A percentile compares a stretch with the other conserved stretches of the same genome.
phyloP scores from a whole-genome alignment of 2,888 invertebrate genomes.

The Drepana falcataria region DNA sequence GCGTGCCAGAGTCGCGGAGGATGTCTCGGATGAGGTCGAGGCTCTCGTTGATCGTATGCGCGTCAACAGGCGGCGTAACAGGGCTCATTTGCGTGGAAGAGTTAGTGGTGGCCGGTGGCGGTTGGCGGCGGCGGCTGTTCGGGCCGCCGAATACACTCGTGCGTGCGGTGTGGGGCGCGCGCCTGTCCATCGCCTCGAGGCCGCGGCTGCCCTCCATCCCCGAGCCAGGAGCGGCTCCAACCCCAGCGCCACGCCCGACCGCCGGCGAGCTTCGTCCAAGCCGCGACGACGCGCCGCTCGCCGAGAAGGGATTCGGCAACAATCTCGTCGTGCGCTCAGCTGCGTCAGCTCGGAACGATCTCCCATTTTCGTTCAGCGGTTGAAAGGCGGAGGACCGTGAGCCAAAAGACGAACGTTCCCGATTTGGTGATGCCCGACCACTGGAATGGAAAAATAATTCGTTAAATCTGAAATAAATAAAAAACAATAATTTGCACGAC shows the following conservation, averaged over 20 bases:
- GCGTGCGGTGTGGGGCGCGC: constrained; percentile 27
- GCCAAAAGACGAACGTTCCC: constrained; percentile 50
- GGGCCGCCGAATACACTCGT: constrained; percentile 10
- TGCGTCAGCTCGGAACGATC: constrained; percentile 48
- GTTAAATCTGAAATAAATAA: neutral
- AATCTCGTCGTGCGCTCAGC: constrained; percentile 49
- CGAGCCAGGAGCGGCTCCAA: too few relatives aligned
- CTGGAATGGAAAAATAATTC: constrained; percentile 38
- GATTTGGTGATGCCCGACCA: constrained; percentile 36
- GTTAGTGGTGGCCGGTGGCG: constrained; percentile 42
- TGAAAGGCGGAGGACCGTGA: constrained; percentile 66
- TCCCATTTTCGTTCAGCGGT: constrained; percentile 46
- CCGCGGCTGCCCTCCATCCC: too few relatives aligned
- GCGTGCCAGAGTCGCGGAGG: constrained; percentile 66
- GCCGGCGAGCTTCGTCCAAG: constrained; percentile 32
- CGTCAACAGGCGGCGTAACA: constrained; percentile 46
- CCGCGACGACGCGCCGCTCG: constrained; percentile 36
- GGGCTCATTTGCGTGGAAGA: constrained; percentile 55
- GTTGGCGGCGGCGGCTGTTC: constrained; percentile 1
- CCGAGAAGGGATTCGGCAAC: constrained; percentile 64
- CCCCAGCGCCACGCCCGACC: constrained; percentile 14
- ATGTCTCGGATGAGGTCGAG: constrained; percentile 69
- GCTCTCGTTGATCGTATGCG: constrained; percentile 66
- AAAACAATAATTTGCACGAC: neutral
- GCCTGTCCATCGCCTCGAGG: neutral